These are phyloP conservation scores for Ptilonorhynchus violaceus DNA, from an alignment of 2,113 vertebrate species.

Conservation along the genomic window DNA sequence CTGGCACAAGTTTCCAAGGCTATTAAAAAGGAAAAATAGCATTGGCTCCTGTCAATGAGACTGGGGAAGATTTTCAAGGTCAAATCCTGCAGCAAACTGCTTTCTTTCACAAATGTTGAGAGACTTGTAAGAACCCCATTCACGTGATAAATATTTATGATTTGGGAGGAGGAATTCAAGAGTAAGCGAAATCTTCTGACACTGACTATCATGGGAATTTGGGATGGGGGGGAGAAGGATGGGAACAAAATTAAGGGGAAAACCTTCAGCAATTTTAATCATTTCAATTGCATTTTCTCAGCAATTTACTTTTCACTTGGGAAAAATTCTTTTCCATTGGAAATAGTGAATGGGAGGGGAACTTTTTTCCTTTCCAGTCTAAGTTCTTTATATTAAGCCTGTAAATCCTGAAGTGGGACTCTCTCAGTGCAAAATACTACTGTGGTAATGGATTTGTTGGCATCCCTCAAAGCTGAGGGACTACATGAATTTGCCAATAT, in stretches of 20 bases:
- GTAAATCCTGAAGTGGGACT: slow-evolving; percentile 43
- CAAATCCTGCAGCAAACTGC: slow-evolving; percentile 50
- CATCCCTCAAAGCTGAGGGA: slow-evolving; percentile 60
- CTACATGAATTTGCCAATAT: slow-evolving; percentile 7
- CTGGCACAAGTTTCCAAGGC: slow-evolving; percentile 33
- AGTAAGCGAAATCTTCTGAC: slow-evolving; percentile 44
- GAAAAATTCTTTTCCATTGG: slow-evolving; percentile 44
- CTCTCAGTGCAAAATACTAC: neutral
- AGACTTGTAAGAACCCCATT: slow-evolving; percentile 38
- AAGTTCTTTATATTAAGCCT: slow-evolving; percentile 49
- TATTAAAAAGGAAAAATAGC: slow-evolving; percentile 48
- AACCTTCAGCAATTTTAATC: slow-evolving; percentile 56
- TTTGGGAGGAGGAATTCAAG: slow-evolving; percentile 24
- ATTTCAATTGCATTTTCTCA: slow-evolving; percentile 60
- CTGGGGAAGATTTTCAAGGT: slow-evolving; percentile 55
- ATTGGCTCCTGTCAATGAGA: slow-evolving; percentile 42
- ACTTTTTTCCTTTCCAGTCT: neutral
- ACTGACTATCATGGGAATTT: slow-evolving; percentile 45
- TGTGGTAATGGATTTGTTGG: slow-evolving; percentile 66
- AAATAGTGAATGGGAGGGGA: slow-evolving; percentile 18
- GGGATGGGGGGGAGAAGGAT: neutral
- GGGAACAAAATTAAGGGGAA: slow-evolving; percentile 12
- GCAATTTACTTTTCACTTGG: slow-evolving; percentile 66
- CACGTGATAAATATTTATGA: slow-evolving; percentile 66
- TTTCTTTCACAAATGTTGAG: slow-evolving; percentile 50